These are phyloP conservation scores for Edolisoma coerulescens DNA, from an alignment of 2,113 vertebrate genomes.

Conservation along the genomic window DNA sequence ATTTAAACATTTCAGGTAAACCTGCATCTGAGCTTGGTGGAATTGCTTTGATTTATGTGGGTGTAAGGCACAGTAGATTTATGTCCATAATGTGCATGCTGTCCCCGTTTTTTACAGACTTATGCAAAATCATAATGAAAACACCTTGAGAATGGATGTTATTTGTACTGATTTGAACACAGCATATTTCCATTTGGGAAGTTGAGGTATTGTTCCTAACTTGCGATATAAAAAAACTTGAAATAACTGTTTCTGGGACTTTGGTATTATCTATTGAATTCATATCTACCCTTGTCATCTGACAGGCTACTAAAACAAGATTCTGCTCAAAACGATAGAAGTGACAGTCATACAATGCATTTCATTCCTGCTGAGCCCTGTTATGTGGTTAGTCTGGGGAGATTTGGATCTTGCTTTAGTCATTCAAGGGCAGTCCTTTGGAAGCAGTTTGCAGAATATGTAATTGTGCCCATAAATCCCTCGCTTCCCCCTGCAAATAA, in stretches of 20 bases:
- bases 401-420: slow-evolving; percentile 7
- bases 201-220: background rate
- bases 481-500: fast-evolving
- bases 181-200: background rate
- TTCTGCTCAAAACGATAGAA: slow-evolving; percentile 25
- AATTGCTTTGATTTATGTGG: background rate
- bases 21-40: background rate
- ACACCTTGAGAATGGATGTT: background rate
- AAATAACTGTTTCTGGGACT: slow-evolving; percentile 29
- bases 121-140: background rate
- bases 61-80: background rate
- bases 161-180: background rate
- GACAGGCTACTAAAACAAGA: slow-evolving; percentile 60
- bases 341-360: slow-evolving; percentile 3
- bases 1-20: background rate
- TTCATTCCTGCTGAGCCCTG: slow-evolving; percentile 11
- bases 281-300: slow-evolving; percentile 43
- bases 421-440: background rate
- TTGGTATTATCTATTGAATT: slow-evolving; percentile 39
- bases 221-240: background rate
- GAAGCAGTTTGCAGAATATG: background rate
- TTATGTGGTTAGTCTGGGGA: background rate
- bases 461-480: background rate
- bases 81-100: background rate
- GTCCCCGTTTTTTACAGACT: background rate